phyloP scores from a whole-genome alignment of 2,113 vertebrate genomes.

The Hypanus sabinus region DNA sequence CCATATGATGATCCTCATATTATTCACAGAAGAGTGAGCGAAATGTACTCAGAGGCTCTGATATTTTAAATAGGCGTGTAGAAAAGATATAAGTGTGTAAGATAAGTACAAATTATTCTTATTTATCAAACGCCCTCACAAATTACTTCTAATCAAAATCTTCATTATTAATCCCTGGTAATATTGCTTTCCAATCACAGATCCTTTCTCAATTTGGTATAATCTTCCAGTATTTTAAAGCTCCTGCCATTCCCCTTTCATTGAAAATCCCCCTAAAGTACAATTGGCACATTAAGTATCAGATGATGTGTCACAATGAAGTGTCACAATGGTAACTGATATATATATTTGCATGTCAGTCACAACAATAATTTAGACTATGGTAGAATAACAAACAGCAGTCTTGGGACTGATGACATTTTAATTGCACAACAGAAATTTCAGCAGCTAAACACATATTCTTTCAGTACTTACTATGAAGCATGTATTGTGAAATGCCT shows the following conservation, averaged over 20 bases:
- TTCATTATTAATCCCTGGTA: not conserved
- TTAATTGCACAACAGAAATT: not conserved
- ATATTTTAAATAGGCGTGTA: not conserved
- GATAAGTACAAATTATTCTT: too few species aligned
- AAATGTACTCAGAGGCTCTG: not conserved
- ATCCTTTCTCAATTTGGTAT: not conserved
- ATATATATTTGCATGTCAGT: not conserved
- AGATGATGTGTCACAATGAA: not conserved
- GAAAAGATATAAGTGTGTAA: too few species aligned
- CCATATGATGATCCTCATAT: not conserved
- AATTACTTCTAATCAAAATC: not conserved
- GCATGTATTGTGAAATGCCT: not conserved
- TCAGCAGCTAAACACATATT: not conserved
- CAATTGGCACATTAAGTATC: not conserved
- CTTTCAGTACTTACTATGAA: not conserved
- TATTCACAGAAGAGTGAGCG: not conserved
- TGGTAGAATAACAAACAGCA: not conserved
- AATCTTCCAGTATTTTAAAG: not conserved
- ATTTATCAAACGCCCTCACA: not conserved
- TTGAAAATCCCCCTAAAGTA: not conserved
- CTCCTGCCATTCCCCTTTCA: not conserved
- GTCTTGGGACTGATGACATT: not conserved
- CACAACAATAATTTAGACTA: not conserved
- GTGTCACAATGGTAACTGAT: not conserved
- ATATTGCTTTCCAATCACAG: not conserved